Percentiles rank a stretch among this genome's conserved stretches.
phyloP scores from a whole-genome alignment of 2,888 invertebrate genomes.

The Perizoma flavofasciatum region DNA sequence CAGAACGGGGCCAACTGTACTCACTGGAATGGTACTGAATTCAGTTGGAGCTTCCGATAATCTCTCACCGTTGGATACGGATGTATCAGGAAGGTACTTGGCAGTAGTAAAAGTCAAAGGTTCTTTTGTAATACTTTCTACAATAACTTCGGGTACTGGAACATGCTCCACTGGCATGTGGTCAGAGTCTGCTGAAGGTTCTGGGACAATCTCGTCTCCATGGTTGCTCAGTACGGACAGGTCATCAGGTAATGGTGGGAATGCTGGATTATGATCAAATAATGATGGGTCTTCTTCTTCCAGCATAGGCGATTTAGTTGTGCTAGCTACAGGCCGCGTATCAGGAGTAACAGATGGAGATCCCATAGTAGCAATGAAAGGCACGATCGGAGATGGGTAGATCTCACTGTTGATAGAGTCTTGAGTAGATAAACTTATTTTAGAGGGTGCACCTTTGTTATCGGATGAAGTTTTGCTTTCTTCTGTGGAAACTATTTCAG shows the following conservation, averaged over 20 bases:
- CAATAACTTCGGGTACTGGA: slow-evolving; percentile 51
- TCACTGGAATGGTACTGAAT: slow-evolving; percentile 36
- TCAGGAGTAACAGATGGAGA: slow-evolving; percentile 47
- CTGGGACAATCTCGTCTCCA: slow-evolving; percentile 69
- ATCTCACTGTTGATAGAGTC: slow-evolving; percentile 66
- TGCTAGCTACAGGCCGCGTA: slow-evolving; percentile 48
- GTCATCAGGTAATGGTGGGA: slow-evolving; percentile 77
- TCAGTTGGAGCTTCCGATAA: slow-evolving; percentile 42
- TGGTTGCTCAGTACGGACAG: slow-evolving; percentile 69
- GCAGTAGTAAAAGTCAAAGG: slow-evolving; percentile 44
- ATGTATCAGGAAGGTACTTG: slow-evolving; percentile 46
- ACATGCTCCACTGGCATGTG: slow-evolving; percentile 46
- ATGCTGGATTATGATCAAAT: slow-evolving; percentile 75
- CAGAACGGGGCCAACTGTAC: slow-evolving; percentile 42
- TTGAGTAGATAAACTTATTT: slow-evolving; percentile 69
- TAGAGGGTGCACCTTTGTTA: slow-evolving; percentile 61
- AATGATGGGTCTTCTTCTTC: slow-evolving; percentile 69
- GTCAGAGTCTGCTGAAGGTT: slow-evolving; percentile 60
- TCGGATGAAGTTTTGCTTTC: slow-evolving; percentile 47
- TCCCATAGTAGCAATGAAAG: slow-evolving; percentile 59
- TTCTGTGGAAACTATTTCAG: slow-evolving; percentile 42
- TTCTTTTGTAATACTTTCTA: slow-evolving; percentile 50
- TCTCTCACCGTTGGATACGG: slow-evolving; percentile 47
- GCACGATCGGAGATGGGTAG: slow-evolving; percentile 56
- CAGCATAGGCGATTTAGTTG: slow-evolving; percentile 61